These are phyloP conservation scores for Pseudomyrmex cubaensis DNA, from an alignment of 1,140 invertebrate species.

Conservation along the genomic window DNA sequence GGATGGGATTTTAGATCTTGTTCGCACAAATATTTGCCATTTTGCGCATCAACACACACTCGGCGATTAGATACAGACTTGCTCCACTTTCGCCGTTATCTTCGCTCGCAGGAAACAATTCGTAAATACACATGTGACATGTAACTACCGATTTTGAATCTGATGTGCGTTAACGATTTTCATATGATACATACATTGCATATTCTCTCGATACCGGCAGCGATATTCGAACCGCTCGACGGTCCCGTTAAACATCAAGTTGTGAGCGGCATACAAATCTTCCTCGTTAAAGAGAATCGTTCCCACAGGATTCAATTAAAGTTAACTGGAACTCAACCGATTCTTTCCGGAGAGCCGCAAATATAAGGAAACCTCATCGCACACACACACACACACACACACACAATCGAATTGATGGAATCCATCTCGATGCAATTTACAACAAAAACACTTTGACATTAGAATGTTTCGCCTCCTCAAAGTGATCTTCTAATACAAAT, in stretches of 20 bases:
- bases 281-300: neutral
- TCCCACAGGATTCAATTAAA: neutral
- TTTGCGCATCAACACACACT: no score
- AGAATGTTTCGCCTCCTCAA: no score
- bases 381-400: neutral
- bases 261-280: neutral
- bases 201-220: neutral
- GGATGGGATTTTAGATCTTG: no score
- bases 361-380: neutral
- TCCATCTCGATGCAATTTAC: neutral
- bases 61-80: no score
- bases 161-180: no score
- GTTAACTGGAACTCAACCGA: conserved; percentile 3
- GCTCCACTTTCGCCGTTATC: no score
- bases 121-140: no score
- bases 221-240: no score
- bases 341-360: neutral
- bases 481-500: neutral
- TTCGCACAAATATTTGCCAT: no score
- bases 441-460: neutral
- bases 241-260: neutral
- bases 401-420: neutral
- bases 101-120: no score
- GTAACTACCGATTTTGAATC: no score
- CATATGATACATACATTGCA: no score